phyloP scores from a whole-genome alignment of 2,888 invertebrate species.

The Lottia gigantea region DNA sequence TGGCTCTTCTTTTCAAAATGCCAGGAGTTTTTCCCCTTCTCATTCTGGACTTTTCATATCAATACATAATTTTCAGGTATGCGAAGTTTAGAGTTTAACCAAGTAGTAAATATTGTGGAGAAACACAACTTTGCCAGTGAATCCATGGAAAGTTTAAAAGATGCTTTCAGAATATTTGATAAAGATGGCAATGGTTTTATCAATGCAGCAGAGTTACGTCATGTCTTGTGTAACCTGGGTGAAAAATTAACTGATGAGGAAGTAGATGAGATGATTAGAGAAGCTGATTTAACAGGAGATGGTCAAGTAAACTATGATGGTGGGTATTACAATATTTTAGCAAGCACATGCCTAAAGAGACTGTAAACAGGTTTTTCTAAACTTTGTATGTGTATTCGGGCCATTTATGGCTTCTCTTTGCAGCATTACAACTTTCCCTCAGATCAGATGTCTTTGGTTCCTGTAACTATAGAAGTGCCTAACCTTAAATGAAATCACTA shows the following conservation, averaged over 20 bases:
- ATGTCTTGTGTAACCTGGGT: slow-evolving; percentile 25
- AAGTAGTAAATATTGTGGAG: slow-evolving; percentile 13
- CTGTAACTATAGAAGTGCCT: too few relatives aligned
- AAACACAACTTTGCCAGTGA: slow-evolving; percentile 15
- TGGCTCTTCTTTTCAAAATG: too few relatives aligned
- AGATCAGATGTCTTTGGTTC: too few relatives aligned
- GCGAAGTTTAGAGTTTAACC: slow-evolving; percentile 12
- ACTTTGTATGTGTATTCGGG: too few relatives aligned
- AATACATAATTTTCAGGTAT: slow-evolving; percentile 1
- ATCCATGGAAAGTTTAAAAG: slow-evolving; percentile 11
- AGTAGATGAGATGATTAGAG: slow-evolving; percentile 34
- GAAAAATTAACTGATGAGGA: slow-evolving; percentile 16
- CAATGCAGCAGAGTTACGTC: slow-evolving; percentile 28
- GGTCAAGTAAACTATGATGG: slow-evolving; percentile 32
- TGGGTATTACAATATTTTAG: slow-evolving; percentile 13
- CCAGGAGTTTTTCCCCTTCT: too few relatives aligned
- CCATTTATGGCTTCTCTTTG: too few relatives aligned
- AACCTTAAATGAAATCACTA: too few relatives aligned
- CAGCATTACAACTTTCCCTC: too few relatives aligned
- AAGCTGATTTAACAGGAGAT: slow-evolving; percentile 32
- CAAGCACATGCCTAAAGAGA: too few relatives aligned
- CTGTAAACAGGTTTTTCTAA: too few relatives aligned
- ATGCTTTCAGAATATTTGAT: slow-evolving; percentile 31
- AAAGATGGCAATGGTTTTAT: slow-evolving; percentile 36
- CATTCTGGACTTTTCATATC: too few relatives aligned